Evolutionary conservation across 2,113 vertebrate genomes (phyloP), one percentile per base, ranked within the genome.

Genomic region (Oncorhynchus clarkii): DNA sequence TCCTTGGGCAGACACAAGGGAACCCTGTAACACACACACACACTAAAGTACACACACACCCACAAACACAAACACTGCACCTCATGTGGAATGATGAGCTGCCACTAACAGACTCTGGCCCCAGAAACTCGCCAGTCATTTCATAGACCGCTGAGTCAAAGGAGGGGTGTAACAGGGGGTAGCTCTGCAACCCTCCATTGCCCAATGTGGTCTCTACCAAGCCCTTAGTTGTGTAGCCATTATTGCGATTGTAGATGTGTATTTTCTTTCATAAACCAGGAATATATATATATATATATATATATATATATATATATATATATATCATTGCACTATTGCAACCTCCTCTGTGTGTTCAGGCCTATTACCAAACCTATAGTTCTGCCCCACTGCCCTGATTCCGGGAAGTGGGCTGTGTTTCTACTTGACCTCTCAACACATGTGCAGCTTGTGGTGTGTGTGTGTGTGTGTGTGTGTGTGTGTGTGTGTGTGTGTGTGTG

Each of bases 81-180:
- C 39, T 85, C 75, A 76, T 85, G 83, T 70, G 3, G 9, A 39
- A 78, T 74, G 78, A 88, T 80, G 74, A 81, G 72, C 83, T 84
- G 79, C 86, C 83, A 74, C 20, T 14, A 26, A 45, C 62, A 48
- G 72, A 75, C 85, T 79, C 67, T 72, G 82, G 76, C 74, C 60
- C 64, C 72, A 67, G 49, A 14, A 34, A 34, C 29, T 6, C 18
- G 4, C 18, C 5, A 18, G 51, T 54, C 51, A 54, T 54, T 54
- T 54, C 51, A 68, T 8, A 11, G 59, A 62, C 20, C 6, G 59
- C 20, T 62, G 59, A 6, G 22, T 11, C 22, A 12, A 14, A 22
- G 11, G 62, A 65, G 64, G 64, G 9, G 22, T 66, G 64, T 29
- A 29, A 66, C 29, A 51, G n/a, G 49, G 54, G 80, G 75, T 60